Percentiles rank a stretch among this genome's conserved stretches.
phyloP scores from a whole-genome alignment of 2,888 invertebrate species.

The Tetragonula carbonaria region DNA sequence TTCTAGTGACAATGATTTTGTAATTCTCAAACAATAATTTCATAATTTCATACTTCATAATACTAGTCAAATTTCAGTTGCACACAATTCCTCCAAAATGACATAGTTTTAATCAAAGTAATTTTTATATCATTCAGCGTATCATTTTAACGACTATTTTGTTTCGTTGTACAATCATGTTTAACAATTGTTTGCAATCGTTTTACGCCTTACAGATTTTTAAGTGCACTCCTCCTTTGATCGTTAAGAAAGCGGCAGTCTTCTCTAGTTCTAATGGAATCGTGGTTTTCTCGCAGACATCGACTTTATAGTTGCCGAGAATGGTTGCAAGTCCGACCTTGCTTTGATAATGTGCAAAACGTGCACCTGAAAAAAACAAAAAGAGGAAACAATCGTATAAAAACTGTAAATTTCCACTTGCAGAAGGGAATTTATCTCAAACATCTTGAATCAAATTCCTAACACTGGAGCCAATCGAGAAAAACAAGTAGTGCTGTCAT shows the following conservation, averaged over 20 bases:
- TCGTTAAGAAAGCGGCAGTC: rapidly evolving
- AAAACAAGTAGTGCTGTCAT: no score
- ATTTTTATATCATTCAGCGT: no score
- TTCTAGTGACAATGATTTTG: no score
- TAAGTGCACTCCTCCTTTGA: background rate
- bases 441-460: background rate
- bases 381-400: background rate
- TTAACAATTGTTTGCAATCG: background rate
- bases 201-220: background rate
- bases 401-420: background rate
- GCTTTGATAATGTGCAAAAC: background rate
- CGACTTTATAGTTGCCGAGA: background rate
- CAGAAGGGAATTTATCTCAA: background rate
- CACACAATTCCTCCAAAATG: no score
- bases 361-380: background rate
- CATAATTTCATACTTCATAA: no score
- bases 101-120: no score
- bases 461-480: background rate
- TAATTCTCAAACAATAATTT: no score
- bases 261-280: background rate
- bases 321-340: background rate
- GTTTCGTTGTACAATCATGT: no score
- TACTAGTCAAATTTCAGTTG: no score
- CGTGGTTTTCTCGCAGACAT: background rate
- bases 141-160: no score